Base-by-base conservation (phyloP, 53 echinoderm and acorn worm genomes). In the Mesocentrotus franciscanus region DNA sequence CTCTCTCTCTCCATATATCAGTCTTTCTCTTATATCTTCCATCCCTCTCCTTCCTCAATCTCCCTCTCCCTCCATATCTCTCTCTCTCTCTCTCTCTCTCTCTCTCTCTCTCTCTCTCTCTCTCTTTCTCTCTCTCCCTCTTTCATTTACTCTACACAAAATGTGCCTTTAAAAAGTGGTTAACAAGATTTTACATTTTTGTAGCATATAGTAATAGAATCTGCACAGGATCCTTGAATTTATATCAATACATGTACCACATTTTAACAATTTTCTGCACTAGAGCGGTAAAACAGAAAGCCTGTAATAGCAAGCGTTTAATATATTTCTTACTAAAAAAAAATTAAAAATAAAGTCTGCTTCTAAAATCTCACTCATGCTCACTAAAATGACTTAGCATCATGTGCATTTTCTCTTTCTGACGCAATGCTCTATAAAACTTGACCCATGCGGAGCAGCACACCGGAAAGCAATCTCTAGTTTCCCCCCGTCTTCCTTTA, bases 121-220 rank as follows among this genome's bases (percentile, higher is more conserved):
- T 84, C 39, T 84, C 85, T 84, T 27, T 84, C 85, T 84, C 85
- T 85, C 56, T 34, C 56, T 85, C 20, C 7, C 85, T 85, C 42
- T 87, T 57, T 87, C 57, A 56, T 0, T 89, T 17, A 57, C 26
- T 56, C 89, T 58, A 11, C 79, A n/a, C 22, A 66, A 49, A 49
- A 49, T 49, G 49, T 49, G 49, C 49, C 49, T 4, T 49, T 49
- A 49, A n/a, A n/a, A n/a, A 49, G 49, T 49, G 49, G 49, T 49
- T 0, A 7, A 49, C 49, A n/a, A n/a, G n/a, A n/a, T n/a, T n/a
- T n/a, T n/a, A n/a, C n/a, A n/a, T 49, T 49, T 49, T 49, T 49
- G 6, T 5, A 49, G 49, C 49, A 49, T 49, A 49, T 49, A 5
- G 49, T 49, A 49, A 49, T 7, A 49, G 49, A 49, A 49, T 49